Evolutionary conservation across 1,140 invertebrate genomes (phyloP).

Genomic region (Heliconius melpomene): DNA sequence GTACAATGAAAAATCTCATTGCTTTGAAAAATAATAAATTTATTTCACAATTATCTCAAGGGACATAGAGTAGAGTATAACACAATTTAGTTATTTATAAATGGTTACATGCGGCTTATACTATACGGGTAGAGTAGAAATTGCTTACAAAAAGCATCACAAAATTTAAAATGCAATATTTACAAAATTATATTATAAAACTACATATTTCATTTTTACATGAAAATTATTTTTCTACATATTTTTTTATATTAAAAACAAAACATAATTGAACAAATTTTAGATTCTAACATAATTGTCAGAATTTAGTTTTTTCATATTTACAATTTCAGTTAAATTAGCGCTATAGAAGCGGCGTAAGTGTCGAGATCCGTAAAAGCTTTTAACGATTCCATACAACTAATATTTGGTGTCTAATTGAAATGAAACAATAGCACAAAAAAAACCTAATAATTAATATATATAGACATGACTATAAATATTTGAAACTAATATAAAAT

Average conservation of each 20-base stretch:
- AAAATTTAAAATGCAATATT: conserved; percentile 75
- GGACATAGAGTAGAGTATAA: conserved; percentile 49
- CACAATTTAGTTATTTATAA: conserved; percentile 69
- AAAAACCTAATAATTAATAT: conserved; percentile 20
- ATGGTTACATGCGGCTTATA: conserved; percentile 69
- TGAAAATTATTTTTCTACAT: conserved; percentile 37
- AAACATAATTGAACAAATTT: conserved; percentile 51
- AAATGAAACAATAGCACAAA: conserved; percentile 46
- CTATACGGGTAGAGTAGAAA: conserved; percentile 50
- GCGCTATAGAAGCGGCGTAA: not conserved
- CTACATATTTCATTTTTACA: conserved; percentile 52
- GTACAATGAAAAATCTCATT: conserved; percentile 46
- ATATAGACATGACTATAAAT: conserved; percentile 66
- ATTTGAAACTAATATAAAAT: conserved; percentile 76
- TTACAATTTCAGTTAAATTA: conserved; percentile 45
- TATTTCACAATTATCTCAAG: conserved; percentile 68
- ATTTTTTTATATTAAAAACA: conserved; percentile 54
- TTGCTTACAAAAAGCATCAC: conserved; percentile 68
- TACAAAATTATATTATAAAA: conserved; percentile 56
- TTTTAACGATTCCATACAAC: conserved; percentile 43
- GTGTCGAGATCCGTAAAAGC: conserved; percentile 20
- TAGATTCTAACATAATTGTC: conserved; percentile 45
- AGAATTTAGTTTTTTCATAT: conserved; percentile 42
- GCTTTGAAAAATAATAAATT: conserved; percentile 75
- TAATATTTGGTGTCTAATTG: conserved; percentile 75